phyloP scores from a whole-genome alignment of 2,888 invertebrate genomes.

The Melanostoma scalare region DNA sequence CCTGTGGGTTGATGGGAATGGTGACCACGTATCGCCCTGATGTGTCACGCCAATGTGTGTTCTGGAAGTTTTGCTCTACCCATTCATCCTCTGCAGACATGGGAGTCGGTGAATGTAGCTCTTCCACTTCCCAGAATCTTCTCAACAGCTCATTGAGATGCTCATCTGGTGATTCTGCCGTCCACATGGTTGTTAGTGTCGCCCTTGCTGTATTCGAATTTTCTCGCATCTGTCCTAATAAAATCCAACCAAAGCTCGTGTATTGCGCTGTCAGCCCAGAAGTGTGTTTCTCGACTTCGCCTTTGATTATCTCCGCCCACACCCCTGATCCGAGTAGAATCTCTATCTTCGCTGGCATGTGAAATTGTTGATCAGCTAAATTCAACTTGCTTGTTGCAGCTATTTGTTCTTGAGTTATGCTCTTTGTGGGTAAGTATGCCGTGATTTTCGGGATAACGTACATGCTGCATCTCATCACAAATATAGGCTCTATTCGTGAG shows the following conservation, averaged over 20 bases:
- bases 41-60: neutral
- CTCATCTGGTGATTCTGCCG: neutral
- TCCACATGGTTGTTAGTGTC: neutral
- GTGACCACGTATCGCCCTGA: too few species aligned
- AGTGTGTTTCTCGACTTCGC: neutral
- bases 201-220: neutral
- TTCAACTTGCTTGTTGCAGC: too few species aligned
- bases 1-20: neutral
- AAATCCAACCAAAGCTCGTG: neutral
- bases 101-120: slow-evolving; percentile 3
- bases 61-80: slow-evolving; percentile 27
- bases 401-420: too few species aligned
- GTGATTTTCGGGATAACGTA: too few species aligned
- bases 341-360: slow-evolving; percentile 17
- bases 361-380: neutral
- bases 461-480: too few species aligned
- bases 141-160: neutral
- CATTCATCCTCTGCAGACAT: slow-evolving; percentile 18
- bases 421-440: too few species aligned
- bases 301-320: slow-evolving; percentile 14
- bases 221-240: neutral
- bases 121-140: slow-evolving; percentile 18
- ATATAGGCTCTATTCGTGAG: too few species aligned
- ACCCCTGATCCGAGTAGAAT: slow-evolving; percentile 13
- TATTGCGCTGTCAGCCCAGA: slow-evolving; percentile 1